A percentile compares a stretch with the other conserved stretches of the same genome.
phyloP scores from a whole-genome alignment of 2,888 invertebrate species.

The Clivina fossor region DNA sequence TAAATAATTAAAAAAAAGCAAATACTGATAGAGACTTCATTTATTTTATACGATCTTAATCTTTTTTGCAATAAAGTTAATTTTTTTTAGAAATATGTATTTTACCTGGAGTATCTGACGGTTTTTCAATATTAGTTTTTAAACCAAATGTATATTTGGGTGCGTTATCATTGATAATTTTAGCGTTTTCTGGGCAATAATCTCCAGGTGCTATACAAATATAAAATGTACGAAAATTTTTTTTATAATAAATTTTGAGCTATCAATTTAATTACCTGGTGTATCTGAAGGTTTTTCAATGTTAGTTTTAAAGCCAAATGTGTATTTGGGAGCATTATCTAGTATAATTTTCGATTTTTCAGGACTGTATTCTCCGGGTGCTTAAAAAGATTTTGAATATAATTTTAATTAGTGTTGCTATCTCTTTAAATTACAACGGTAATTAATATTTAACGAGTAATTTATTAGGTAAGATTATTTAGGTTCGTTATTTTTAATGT shows the following conservation, averaged over 20 bases:
- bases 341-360: conserved; percentile 68
- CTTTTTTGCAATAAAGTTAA: too few species aligned
- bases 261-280: conserved; percentile 63
- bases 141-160: conserved; percentile 66
- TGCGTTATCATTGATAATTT: conserved; percentile 52
- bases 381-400: conserved; percentile 76
- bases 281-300: conserved; percentile 63
- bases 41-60: too few species aligned
- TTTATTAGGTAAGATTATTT: too few species aligned
- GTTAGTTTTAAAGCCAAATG: conserved; percentile 70
- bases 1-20: conserved; percentile 5
- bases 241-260: too few species aligned
- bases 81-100: too few species aligned
- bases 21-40: too few species aligned
- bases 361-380: conserved; percentile 88
- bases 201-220: conserved; percentile 58
- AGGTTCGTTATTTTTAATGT: too few species aligned
- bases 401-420: too few species aligned
- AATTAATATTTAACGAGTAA: too few species aligned
- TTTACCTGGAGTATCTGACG: conserved; percentile 59
- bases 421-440: too few species aligned
- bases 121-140: conserved; percentile 58
- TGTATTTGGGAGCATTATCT: conserved; percentile 68
- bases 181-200: conserved; percentile 60
- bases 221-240: too few species aligned